Evolutionary conservation across 2,113 vertebrate species (phyloP).

Genomic region (Rallus limicola): DNA sequence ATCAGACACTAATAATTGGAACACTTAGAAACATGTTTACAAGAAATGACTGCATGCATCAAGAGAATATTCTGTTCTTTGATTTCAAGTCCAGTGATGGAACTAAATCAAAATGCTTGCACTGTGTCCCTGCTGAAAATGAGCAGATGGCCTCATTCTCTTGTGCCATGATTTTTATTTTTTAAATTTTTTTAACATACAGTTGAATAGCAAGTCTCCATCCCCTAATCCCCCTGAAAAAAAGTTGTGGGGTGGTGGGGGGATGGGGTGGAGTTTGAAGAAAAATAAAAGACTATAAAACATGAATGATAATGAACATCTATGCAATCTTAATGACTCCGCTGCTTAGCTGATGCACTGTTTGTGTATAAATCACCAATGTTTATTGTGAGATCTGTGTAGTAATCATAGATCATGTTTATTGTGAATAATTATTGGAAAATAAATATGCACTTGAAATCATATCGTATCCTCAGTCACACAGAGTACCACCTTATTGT

Average conservation of each 20-base stretch:
- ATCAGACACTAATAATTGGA: neutral
- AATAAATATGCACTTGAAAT: neutral
- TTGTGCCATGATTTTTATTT: neutral
- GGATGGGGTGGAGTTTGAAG: neutral
- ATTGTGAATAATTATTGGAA: neutral
- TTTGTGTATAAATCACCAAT: neutral
- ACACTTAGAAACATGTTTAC: slow-evolving; percentile 24
- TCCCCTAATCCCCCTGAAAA: neutral
- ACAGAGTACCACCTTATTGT: neutral
- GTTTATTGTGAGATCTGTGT: neutral
- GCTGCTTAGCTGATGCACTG: neutral
- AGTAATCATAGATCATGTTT: neutral
- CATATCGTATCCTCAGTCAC: neutral
- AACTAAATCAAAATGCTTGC: slow-evolving; percentile 41
- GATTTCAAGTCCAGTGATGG: slow-evolving; percentile 20
- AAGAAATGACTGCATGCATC: neutral
- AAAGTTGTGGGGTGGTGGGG: too few relatives aligned
- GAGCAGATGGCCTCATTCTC: slow-evolving; percentile 28
- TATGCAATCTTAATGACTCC: neutral
- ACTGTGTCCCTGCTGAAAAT: neutral
- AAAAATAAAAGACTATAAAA: neutral
- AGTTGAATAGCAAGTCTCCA: neutral
- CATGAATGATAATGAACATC: neutral
- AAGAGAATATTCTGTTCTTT: slow-evolving; percentile 15
- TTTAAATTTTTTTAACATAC: neutral